These are phyloP conservation scores for Frankliniella fusca DNA, from an alignment of 2,888 invertebrate genomes.

Conservation along the genomic window DNA sequence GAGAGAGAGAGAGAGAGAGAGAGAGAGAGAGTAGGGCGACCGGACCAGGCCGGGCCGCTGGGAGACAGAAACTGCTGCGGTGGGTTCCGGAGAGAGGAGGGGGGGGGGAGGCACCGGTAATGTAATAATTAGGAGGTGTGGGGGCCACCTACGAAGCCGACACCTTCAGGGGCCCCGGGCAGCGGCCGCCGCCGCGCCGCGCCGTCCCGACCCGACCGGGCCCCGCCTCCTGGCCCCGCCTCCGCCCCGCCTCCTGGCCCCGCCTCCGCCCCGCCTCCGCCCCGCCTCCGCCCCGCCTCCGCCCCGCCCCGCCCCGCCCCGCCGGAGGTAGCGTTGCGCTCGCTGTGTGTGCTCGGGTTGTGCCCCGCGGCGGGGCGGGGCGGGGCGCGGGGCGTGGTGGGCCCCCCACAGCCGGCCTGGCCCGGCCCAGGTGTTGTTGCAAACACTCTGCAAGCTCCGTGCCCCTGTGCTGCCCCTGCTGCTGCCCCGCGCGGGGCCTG, in stretches of 20 bases:
- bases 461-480: no score
- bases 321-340: no score
- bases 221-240: neutral
- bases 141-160: neutral
- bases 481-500: no score
- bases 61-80: neutral
- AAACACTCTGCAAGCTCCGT: no score
- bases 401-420: no score
- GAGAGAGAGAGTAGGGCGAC: neutral
- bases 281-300: no score
- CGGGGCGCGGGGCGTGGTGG: no score
- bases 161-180: neutral
- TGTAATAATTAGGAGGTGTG: conserved; percentile 1
- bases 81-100: neutral
- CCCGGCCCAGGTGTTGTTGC: no score
- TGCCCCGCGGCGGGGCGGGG: no score
- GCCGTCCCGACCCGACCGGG: neutral
- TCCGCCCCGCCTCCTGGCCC: neutral
- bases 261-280: no score
- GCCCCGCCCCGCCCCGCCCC: no score
- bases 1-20: neutral
- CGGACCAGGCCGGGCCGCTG: neutral
- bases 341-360: no score
- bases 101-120: neutral
- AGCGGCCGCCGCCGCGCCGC: neutral